These are phyloP conservation scores for Podarcis muralis DNA, from an alignment of 2,113 vertebrate genomes.

Conservation along the genomic window DNA sequence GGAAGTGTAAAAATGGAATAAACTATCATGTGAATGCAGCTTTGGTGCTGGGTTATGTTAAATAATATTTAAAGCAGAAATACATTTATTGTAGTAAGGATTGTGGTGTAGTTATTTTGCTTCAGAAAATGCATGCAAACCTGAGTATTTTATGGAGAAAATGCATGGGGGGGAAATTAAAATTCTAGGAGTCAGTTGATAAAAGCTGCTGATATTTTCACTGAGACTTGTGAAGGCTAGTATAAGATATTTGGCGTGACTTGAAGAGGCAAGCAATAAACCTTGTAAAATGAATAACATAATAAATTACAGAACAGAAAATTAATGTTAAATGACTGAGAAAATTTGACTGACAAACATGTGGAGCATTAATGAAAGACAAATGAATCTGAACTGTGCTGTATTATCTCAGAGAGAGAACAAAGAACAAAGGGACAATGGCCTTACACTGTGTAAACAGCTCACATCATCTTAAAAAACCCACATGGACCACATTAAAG, in stretches of 20 bases:
- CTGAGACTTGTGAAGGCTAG: slow-evolving; percentile 15
- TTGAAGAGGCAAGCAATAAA: slow-evolving; percentile 46
- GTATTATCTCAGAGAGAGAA: slow-evolving; percentile 15
- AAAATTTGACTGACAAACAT: slow-evolving; percentile 59
- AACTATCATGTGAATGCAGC: too few relatives aligned
- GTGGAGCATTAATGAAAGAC: slow-evolving; percentile 12
- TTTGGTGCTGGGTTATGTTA: too few relatives aligned
- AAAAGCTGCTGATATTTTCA: slow-evolving; percentile 36
- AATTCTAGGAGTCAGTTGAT: slow-evolving; percentile 2
- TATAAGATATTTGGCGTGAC: slow-evolving; percentile 11
- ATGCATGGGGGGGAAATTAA: neutral
- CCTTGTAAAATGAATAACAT: slow-evolving; percentile 41
- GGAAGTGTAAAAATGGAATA: too few relatives aligned
- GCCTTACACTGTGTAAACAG: neutral
- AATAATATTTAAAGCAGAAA: too few relatives aligned
- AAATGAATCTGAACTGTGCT: slow-evolving; percentile 35
- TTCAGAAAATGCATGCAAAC: too few relatives aligned
- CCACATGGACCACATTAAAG: slow-evolving; percentile 1
- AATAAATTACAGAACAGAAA: slow-evolving; percentile 42
- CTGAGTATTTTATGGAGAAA: too few relatives aligned
- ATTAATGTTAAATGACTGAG: slow-evolving; percentile 54
- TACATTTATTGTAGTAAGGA: too few relatives aligned
- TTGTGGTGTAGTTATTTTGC: too few relatives aligned
- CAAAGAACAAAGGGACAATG: neutral
- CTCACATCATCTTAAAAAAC: neutral